Evolutionary conservation across 2,113 vertebrate species (phyloP).

Genomic region (Bombycilla garrulus): DNA sequence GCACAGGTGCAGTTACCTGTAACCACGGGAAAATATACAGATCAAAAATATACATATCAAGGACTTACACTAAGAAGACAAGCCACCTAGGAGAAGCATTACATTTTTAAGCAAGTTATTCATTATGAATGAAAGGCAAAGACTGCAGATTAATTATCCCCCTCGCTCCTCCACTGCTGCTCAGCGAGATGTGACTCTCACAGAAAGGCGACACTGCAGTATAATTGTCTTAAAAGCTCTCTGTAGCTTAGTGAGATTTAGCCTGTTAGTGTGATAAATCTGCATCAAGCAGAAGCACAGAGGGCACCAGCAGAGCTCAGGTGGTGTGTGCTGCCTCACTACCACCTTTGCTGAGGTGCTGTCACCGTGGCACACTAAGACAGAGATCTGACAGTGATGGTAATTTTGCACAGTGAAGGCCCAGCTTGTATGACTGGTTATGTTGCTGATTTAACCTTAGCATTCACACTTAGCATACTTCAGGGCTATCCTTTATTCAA

Average conservation of each 20-base stretch:
- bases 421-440: background rate
- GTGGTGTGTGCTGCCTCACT: background rate
- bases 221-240: conserved; percentile 70
- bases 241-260: conserved; percentile 50
- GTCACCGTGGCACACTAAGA: background rate
- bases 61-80: background rate
- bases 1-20: background rate
- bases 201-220: conserved; percentile 44
- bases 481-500: background rate
- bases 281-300: conserved; percentile 9
- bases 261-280: conserved; percentile 32
- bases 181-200: background rate
- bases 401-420: background rate
- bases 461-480: background rate
- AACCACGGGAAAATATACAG: background rate
- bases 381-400: background rate
- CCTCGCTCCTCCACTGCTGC: background rate
- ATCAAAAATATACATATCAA: background rate
- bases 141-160: conserved; percentile 49
- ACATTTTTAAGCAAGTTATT: background rate
- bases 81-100: background rate
- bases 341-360: background rate
- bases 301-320: conserved; percentile 3
- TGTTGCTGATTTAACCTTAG: background rate
- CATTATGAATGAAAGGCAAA: conserved; percentile 39